Evolutionary conservation across 2,888 invertebrate species (phyloP).

Genomic region (Diachrysia chrysitis): DNA sequence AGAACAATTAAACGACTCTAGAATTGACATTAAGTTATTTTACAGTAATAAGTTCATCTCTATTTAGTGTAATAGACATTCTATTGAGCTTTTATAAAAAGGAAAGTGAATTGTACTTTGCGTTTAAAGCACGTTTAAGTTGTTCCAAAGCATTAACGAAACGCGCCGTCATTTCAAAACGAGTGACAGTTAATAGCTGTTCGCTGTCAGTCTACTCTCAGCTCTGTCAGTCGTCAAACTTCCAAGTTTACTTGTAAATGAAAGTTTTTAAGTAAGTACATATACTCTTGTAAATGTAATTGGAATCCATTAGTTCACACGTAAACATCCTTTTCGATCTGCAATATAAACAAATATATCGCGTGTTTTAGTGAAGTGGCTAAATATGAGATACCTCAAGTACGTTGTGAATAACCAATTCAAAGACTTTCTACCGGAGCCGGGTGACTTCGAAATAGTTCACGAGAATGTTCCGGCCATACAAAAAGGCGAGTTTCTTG

Average conservation of each 20-base stretch:
- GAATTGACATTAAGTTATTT: background rate
- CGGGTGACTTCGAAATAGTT: slow-evolving; percentile 75
- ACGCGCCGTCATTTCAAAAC: slow-evolving; percentile 29
- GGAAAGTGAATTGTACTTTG: background rate
- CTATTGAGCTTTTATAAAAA: background rate
- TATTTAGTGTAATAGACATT: background rate
- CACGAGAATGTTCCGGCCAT: slow-evolving; percentile 76
- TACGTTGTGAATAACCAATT: slow-evolving; percentile 68
- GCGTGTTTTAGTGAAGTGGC: slow-evolving; percentile 1
- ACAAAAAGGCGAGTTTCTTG: slow-evolving; percentile 86
- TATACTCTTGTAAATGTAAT: slow-evolving; percentile 2
- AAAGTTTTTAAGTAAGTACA: background rate
- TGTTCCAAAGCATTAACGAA: slow-evolving; percentile 43
- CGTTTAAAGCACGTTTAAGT: slow-evolving; percentile 12
- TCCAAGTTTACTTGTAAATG: slow-evolving; percentile 14
- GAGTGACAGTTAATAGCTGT: slow-evolving; percentile 33
- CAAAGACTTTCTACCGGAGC: slow-evolving; percentile 71
- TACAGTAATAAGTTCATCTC: too few relatives aligned
- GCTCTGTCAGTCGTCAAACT: slow-evolving; percentile 28
- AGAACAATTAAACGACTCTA: background rate
- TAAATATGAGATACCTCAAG: slow-evolving; percentile 56
- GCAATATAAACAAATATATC: too few relatives aligned
- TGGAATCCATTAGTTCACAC: background rate
- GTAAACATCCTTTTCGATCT: background rate
- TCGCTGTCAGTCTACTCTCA: slow-evolving; percentile 38